These are phyloP conservation scores for Heptranchias perlo DNA, from an alignment of 2,113 vertebrate species.

Conservation along the genomic window DNA sequence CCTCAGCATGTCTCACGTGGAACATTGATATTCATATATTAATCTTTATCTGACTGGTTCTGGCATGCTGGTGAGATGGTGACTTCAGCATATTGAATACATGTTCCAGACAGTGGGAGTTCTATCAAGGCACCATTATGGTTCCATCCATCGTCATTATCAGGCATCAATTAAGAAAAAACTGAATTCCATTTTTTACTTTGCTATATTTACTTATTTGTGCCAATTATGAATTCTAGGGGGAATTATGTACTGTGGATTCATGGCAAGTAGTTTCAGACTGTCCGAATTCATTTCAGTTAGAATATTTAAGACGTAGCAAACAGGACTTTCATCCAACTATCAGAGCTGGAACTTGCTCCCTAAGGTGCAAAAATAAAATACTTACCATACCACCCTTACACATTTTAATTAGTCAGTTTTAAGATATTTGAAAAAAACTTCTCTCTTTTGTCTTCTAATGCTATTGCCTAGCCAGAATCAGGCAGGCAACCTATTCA, in stretches of 20 bases:
- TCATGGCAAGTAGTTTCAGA: neutral
- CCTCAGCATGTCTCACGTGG: neutral
- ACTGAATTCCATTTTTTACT: neutral
- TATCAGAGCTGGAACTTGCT: neutral
- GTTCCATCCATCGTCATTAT: neutral
- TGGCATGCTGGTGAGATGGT: neutral
- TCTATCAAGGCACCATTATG: constrained; percentile 24
- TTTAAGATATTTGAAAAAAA: neutral
- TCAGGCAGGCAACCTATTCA: neutral
- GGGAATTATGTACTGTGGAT: neutral
- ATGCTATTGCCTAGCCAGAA: neutral
- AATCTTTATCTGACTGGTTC: constrained; percentile 8
- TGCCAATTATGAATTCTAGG: neutral
- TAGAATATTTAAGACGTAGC: neutral
- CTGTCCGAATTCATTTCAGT: neutral
- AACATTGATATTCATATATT: neutral
- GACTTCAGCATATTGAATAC: neutral
- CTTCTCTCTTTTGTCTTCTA: neutral
- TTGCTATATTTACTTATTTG: neutral
- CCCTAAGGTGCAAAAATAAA: neutral
- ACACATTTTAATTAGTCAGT: neutral
- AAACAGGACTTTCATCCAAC: neutral
- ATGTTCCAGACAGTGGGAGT: neutral
- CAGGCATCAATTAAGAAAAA: constrained; percentile 6
- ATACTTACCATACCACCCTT: neutral